A percentile compares a stretch with the other conserved stretches of the same genome.
Conservation (phyloP, 2,888 invertebrate species). For the Ditylenchus weischeri region DNA sequence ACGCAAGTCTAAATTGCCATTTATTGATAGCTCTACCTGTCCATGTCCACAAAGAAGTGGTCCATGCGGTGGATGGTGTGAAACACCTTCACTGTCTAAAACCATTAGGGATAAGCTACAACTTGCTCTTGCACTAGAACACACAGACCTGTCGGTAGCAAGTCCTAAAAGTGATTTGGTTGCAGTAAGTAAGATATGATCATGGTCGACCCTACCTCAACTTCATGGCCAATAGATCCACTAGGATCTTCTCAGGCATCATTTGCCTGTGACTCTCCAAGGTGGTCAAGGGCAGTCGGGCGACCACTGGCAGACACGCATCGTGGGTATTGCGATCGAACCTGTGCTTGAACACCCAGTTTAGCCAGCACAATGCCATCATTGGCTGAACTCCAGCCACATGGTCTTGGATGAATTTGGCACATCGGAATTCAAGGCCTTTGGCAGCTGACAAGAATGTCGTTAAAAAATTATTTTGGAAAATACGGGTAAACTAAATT, state of each 20-base stretch:
- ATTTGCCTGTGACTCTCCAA: constrained; percentile 55
- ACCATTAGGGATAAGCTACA: constrained; percentile 1
- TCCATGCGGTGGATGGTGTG: constrained; percentile 54
- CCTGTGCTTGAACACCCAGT: constrained; percentile 54
- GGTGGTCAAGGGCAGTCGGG: constrained; percentile 47
- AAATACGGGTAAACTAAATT: too few species aligned
- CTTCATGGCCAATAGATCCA: constrained; percentile 55
- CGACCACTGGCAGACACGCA: constrained; percentile 48
- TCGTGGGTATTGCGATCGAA: constrained; percentile 42
- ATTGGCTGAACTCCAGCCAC: constrained; percentile 44
- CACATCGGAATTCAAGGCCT: constrained; percentile 48
- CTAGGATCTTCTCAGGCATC: constrained; percentile 51
- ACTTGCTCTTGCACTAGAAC: not conserved
- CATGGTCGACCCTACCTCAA: constrained; percentile 19
- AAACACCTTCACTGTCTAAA: constrained; percentile 52
- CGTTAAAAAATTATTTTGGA: too few species aligned
- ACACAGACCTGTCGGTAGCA: constrained; percentile 50
- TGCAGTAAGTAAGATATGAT: too few species aligned
- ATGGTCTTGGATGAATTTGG: constrained; percentile 51
- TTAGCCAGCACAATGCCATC: constrained; percentile 56
- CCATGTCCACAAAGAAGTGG: constrained; percentile 53
- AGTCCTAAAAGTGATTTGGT: constrained; percentile 26
- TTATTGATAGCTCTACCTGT: constrained; percentile 17
- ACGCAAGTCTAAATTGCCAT: too few species aligned
- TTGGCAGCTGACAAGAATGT: constrained; percentile 28